phyloP scores from a whole-genome alignment of 2,113 vertebrate genomes.

The Bungarus multicinctus region DNA sequence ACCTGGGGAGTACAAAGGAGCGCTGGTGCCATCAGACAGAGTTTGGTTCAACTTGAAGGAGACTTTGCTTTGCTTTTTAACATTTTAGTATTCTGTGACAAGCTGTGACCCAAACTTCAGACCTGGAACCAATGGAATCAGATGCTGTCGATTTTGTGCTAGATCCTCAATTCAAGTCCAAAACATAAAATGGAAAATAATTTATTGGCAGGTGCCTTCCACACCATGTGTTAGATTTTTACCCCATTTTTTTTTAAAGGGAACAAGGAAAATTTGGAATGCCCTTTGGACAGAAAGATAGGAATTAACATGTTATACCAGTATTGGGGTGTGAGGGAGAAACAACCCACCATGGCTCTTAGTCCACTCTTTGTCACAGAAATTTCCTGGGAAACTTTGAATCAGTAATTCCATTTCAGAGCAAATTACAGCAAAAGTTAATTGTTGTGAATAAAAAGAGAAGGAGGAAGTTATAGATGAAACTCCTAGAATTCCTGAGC shows the following conservation, averaged over 20 bases:
- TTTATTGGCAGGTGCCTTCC: neutral
- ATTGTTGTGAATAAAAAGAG: neutral
- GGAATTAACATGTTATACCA: neutral
- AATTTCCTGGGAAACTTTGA: neutral
- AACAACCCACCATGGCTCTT: neutral
- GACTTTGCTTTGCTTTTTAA: neutral
- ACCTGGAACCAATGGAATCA: neutral
- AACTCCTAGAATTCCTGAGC: neutral
- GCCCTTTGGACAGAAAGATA: neutral
- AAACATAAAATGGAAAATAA: neutral
- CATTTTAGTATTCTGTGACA: neutral
- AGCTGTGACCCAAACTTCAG: neutral
- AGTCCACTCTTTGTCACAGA: neutral
- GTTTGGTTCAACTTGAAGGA: neutral
- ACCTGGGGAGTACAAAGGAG: neutral
- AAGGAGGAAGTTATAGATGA: neutral
- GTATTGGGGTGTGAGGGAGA: neutral
- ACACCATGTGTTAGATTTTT: neutral
- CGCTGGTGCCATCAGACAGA: neutral
- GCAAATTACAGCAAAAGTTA: neutral
- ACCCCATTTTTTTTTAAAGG: neutral
- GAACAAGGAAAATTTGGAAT: neutral
- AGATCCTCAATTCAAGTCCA: neutral
- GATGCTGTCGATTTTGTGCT: neutral
- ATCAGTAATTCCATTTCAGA: neutral